Evolutionary conservation across 1,140 invertebrate species (phyloP), one percentile per base, ranked within the genome.

Genomic region (Chymomyza costata): DNA sequence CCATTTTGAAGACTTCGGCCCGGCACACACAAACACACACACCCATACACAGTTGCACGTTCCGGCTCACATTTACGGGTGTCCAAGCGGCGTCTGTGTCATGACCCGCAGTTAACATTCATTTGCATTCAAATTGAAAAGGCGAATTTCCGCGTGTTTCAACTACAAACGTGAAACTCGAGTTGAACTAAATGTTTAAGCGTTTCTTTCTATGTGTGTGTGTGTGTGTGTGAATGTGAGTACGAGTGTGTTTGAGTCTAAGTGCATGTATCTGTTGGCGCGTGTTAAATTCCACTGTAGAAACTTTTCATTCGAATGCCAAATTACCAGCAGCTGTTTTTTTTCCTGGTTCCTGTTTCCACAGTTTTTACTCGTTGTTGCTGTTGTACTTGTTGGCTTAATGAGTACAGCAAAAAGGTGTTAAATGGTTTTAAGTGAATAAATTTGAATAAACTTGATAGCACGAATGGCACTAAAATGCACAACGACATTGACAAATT

Each of bases 81-180:
- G 25, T 28, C 50, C 21, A 28, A 41, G 37, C 41, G 55, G 49
- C 37, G n/a, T n/a, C n/a, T n/a, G n/a, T n/a, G n/a, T n/a, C n/a
- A n/a, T n/a, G n/a, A n/a, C 19, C 49, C 30, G 34, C 46, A 59
- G 57, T 53, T 71, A 48, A 44, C 66, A n/a, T n/a, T 70, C 71
- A 76, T 76, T 76, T 70, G 56, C 65, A 76, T 76, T 51, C 62
- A 46, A 59, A 65, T 53, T 48, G 64, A 48, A 65, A 66, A 43
- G n/a, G n/a, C n/a, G n/a, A n/a, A n/a, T n/a, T n/a, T n/a, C n/a
- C n/a, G n/a, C n/a, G n/a, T n/a, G n/a, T n/a, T n/a, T n/a, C n/a
- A n/a, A n/a, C n/a, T n/a, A n/a, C n/a, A n/a, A n/a, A n/a, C n/a
- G n/a, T n/a, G n/a, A n/a, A n/a, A n/a, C n/a, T n/a, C n/a, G n/a